Percentiles rank a stretch among this genome's conserved stretches.
Evolutionary conservation across 2,888 invertebrate genomes (phyloP).

Genomic region (Timandra comae): DNA sequence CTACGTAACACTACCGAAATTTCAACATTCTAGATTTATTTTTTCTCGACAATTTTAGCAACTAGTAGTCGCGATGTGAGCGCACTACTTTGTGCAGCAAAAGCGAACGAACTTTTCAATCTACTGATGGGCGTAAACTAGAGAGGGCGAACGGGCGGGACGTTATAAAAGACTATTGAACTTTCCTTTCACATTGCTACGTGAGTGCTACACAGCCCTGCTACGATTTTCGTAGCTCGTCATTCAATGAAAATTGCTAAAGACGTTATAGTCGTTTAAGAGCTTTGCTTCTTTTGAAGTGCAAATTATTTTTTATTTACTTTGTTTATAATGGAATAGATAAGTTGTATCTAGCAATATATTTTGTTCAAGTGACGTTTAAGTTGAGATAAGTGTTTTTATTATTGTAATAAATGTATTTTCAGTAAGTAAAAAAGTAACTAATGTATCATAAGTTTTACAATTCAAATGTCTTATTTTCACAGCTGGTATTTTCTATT

Average conservation of each 20-base stretch:
- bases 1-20: constrained; percentile 12
- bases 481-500: not conserved
- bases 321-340: no score
- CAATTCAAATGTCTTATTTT: no score
- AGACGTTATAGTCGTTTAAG: no score
- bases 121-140: constrained; percentile 2
- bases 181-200: constrained; percentile 3
- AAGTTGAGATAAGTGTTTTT: no score
- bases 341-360: no score
- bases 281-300: not conserved
- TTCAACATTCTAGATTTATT: constrained; percentile 7
- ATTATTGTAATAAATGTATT: no score
- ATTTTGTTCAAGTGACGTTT: no score
- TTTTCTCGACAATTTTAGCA: not conserved
- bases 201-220: constrained; percentile 3
- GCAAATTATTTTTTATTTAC: not conserved
- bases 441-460: no score
- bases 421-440: no score
- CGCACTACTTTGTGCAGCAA: no score
- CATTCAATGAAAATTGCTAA: no score
- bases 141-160: not conserved
- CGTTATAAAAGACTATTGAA: not conserved
- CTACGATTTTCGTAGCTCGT: constrained; percentile 7
- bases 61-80: not conserved
- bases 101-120: not conserved